phyloP scores from a whole-genome alignment of 2,888 invertebrate species.

The Achlya flavicornis region DNA sequence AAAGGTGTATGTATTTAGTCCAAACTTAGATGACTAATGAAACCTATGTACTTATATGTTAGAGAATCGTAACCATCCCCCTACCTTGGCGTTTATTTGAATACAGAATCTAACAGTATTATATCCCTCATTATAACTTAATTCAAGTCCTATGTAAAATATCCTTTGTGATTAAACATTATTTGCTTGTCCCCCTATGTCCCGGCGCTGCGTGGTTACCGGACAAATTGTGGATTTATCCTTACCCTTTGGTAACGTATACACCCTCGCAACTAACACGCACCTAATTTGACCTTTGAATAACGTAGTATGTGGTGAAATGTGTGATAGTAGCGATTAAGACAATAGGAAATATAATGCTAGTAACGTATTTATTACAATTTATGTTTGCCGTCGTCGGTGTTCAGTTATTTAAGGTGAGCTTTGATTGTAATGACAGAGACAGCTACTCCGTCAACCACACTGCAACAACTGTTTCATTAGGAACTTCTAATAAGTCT shows the following conservation, averaged over 20 bases:
- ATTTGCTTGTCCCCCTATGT: slow-evolving; percentile 82
- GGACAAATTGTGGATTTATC: slow-evolving; percentile 58
- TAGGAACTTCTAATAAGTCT: neutral
- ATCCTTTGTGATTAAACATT: slow-evolving; percentile 65
- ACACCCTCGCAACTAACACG: slow-evolving; percentile 64
- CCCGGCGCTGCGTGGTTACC: slow-evolving; percentile 68
- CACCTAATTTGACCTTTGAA: slow-evolving; percentile 43
- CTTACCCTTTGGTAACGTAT: slow-evolving; percentile 73
- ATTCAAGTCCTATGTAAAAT: slow-evolving; percentile 29
- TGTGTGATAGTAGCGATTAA: slow-evolving; percentile 99
- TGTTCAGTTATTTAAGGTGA: slow-evolving; percentile 99
- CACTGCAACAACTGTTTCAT: neutral
- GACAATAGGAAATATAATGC: slow-evolving; percentile 99
- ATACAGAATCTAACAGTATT: slow-evolving; percentile 53
- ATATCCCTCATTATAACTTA: slow-evolving; percentile 4
- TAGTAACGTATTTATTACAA: slow-evolving; percentile 99
- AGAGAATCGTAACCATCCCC: slow-evolving; percentile 58
- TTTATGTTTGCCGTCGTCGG: slow-evolving; percentile 99
- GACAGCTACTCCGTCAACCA: neutral
- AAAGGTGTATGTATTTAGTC: slow-evolving; percentile 71
- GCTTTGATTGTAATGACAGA: slow-evolving; percentile 40
- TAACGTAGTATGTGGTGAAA: slow-evolving; percentile 98
- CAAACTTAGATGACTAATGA: slow-evolving; percentile 55
- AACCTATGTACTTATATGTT: slow-evolving; percentile 40
- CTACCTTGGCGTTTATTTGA: slow-evolving; percentile 78